A percentile compares a stretch with the other conserved stretches of the same genome.
Conservation (phyloP, 2,113 vertebrate genomes). For the Cavia aperea region DNA sequence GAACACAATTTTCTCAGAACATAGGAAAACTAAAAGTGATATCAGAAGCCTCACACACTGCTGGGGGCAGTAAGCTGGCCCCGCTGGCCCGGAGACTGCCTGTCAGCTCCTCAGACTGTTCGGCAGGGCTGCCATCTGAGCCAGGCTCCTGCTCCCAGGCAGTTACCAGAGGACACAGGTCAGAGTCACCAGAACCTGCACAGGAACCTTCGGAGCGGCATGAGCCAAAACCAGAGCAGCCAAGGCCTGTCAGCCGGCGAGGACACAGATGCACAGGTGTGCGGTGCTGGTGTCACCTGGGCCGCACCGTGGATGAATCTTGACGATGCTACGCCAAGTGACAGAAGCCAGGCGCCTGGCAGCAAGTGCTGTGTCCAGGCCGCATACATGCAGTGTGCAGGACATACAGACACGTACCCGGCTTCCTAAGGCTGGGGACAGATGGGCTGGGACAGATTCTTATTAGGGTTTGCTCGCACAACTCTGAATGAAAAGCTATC, state of each 20-base stretch:
- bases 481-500: background rate
- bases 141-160: background rate
- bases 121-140: background rate
- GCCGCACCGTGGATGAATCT: background rate
- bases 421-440: background rate
- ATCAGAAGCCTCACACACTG: background rate
- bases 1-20: background rate
- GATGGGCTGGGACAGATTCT: background rate
- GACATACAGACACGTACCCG: background rate
- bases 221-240: background rate
- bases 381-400: background rate
- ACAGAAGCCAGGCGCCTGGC: background rate
- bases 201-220: background rate
- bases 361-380: rapidly evolving
- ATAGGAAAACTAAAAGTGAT: background rate
- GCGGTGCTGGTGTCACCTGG: background rate
- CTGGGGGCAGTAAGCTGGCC: background rate
- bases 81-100: background rate
- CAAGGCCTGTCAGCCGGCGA: background rate
- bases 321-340: no score
- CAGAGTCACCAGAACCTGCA: background rate
- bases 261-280: no score
- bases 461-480: background rate
- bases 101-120: background rate
- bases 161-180: background rate